Evolutionary conservation across 1,140 invertebrate species (phyloP), one percentile per base, ranked within the genome.

Genomic region (Leguminivora glycinivorella): DNA sequence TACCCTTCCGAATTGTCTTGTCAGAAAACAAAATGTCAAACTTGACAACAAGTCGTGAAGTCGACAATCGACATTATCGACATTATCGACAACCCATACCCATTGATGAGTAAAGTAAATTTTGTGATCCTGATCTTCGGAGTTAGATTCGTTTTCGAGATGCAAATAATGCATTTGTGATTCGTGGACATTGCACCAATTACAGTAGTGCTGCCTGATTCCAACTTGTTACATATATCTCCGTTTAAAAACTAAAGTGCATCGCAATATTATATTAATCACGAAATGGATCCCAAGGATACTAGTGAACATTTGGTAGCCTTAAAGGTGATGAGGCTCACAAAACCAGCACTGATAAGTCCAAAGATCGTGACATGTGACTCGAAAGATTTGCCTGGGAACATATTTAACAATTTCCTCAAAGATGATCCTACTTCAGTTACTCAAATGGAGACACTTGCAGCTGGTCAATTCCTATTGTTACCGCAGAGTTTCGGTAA

Each of bases 401-500:
- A 96, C 82, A 93, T 96, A 56, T 93, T 98, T 56, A 95, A 95
- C 80, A 93, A 95, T 78, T 95, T 95, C 75, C 90, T 96, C 47
- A 95, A 96, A 81, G 94, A 95, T 79, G 97, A 98, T 92, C 94
- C 96, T 38, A 95, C 95, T 25, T 92, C 95, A 72, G 95, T 97
- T 0, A 93, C 94, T 72, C 96, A 96, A 60, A 93, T 97, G 81
- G 96, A 97, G 92, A 96, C 95, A 1, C 93, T 98, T 73, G 95
- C 96, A 9, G 93, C 97, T 70, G 97, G 97, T 19, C 96, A 98
- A 78, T 97, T 98, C 89, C 93, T 99, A 72, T 93, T 99, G 34
- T 90, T 99, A 26, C 98, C 98, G 43, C 98, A 99, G 93, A 98
- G 97, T 89, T 99, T 99, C 93, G 98, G 98, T 92, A 95, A 94